Base-by-base conservation (phyloP, 2,888 invertebrate species). In the Leptinotarsa tumamoca region DNA sequence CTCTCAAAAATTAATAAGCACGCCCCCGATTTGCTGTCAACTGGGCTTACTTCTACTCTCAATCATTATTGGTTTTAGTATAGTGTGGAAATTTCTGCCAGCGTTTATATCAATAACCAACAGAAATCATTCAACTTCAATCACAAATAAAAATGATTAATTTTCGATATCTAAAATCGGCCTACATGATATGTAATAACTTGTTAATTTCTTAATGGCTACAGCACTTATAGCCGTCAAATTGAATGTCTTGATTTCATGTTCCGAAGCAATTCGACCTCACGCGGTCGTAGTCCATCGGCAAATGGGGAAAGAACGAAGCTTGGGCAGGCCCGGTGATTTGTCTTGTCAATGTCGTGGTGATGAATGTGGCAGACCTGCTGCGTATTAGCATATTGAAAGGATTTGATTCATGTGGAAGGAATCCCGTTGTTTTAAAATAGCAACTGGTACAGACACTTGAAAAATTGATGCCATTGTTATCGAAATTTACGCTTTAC, bases 281-380 rank as follows among this genome's bases (percentile, higher is more conserved):
- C 74, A 77, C 77, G 78, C 75, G 67, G 80, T 77, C 77, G 70
- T 14, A 72, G 75, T 58, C 58, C 61, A 52, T 33, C 68, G 51
- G 68, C 49, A 72, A 43, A 54, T 18, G 54, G 18, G 54, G 18
- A 5, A 54, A 54, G 54, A 54, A 51, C 52, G 54, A n/a, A 27
- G 33, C 49, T 18, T 58, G 58, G 69, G 43, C 56, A 61, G 67
- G 74, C 72, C 79, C 81, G 85, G 86, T 85, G 86, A 88, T 88
- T 88, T 88, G 88, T 88, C 88, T 87, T 88, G 88, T 88, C 87
- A 87, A 86, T 87, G 87, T 86, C 87, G 85, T 81, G 73, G 85
- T 88, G 88, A 88, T 88, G 86, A 87, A 88, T 87, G 87, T 80
- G 80, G 81, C 83, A 80, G 83, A 83, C 82, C 85, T 82, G 83